phyloP scores from a whole-genome alignment of 2,797 vertebrate species.

The Trichosurus vulpecula region DNA sequence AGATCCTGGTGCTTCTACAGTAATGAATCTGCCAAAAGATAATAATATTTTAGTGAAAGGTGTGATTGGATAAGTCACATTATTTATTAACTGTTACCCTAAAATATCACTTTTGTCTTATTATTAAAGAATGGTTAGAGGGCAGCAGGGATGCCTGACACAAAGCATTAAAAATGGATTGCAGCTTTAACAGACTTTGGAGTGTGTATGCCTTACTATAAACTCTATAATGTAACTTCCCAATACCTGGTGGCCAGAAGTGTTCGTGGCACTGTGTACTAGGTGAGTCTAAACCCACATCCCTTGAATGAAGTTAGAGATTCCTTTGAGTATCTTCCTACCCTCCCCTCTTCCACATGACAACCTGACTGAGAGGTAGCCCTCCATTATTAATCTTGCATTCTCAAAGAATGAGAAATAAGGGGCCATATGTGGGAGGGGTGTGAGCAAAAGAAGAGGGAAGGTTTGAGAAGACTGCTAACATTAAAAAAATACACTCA shows the following conservation, averaged over 20 bases:
- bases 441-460: background rate
- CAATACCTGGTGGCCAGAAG: conserved; percentile 39
- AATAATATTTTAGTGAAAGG: conserved; percentile 90
- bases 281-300: conserved; percentile 38
- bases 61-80: conserved; percentile 91
- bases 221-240: conserved; percentile 60
- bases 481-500: background rate
- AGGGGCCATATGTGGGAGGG: background rate
- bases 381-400: conserved; percentile 62
- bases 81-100: conserved; percentile 93
- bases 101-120: conserved; percentile 91
- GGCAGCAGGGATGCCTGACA: conserved; percentile 87
- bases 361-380: conserved; percentile 16
- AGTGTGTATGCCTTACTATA: conserved; percentile 47
- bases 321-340: conserved; percentile 43
- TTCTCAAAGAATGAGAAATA: conserved; percentile 58
- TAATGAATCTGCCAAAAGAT: conserved; percentile 97
- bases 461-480: background rate
- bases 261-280: conserved; percentile 35
- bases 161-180: conserved; percentile 87
- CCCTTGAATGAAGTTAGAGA: background rate
- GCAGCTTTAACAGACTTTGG: conserved; percentile 74
- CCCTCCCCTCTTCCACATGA: conserved; percentile 58
- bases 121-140: conserved; percentile 87
- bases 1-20: conserved; percentile 83